Percentiles rank a stretch among this genome's conserved stretches.
Conservation (phyloP, 92 coral and sea anemone species). For the Phenganax subtilis region DNA sequence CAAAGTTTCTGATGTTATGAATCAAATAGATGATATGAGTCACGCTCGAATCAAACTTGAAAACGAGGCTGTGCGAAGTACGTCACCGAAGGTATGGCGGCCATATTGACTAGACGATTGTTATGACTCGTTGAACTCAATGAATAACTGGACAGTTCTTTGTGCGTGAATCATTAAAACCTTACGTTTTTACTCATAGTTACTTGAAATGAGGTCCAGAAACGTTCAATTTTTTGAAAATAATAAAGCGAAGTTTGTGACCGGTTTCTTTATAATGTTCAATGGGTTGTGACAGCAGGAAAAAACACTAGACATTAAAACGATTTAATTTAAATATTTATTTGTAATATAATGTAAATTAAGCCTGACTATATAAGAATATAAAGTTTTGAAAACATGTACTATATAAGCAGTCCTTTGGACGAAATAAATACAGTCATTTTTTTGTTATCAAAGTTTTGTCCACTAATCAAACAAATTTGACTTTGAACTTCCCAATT, state of each 20-base stretch:
- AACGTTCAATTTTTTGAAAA: no score
- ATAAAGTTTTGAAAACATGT: constrained; percentile 26
- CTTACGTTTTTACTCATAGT: no score
- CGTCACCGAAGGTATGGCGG: constrained; percentile 40
- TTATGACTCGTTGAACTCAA: constrained; percentile 8
- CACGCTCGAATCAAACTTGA: constrained; percentile 38
- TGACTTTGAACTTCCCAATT: not conserved
- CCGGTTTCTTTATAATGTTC: constrained; percentile 5
- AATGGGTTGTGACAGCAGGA: not conserved
- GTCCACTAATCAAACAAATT: not conserved
- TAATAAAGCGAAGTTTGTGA: not conserved
- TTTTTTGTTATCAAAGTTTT: not conserved
- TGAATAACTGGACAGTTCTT: constrained; percentile 8
- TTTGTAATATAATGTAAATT: constrained; percentile 42
- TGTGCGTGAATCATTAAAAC: not conserved
- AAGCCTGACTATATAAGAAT: not conserved
- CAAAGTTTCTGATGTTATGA: constrained; percentile 39
- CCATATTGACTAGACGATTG: constrained; percentile 25
- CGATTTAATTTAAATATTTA: constrained; percentile 40
- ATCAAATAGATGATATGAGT: constrained; percentile 32
- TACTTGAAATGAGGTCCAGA: no score
- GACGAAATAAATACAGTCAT: not conserved
- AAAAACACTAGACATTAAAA: not conserved
- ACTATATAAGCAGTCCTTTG: constrained; percentile 17
- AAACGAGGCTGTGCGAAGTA: constrained; percentile 40